Conservation (phyloP, 2,113 vertebrate genomes). For the Hydrolagus affinis region DNA sequence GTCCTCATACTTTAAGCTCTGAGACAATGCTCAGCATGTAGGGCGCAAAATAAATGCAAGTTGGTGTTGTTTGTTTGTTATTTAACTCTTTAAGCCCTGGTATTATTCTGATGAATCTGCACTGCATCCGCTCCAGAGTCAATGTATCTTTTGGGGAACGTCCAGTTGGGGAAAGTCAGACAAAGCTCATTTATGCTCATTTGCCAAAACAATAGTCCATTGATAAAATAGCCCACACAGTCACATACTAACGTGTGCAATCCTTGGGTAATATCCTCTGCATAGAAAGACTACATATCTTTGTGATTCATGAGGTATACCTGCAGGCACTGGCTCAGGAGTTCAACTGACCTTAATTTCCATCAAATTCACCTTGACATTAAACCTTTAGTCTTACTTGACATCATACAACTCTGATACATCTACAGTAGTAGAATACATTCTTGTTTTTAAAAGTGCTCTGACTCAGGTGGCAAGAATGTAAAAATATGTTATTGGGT, state of each 20-base stretch:
- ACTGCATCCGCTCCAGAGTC: too few species aligned
- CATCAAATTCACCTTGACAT: slow-evolving; percentile 35
- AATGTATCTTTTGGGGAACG: too few species aligned
- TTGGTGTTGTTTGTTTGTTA: too few species aligned
- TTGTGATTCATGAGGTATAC: slow-evolving; percentile 45
- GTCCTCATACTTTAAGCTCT: too few species aligned
- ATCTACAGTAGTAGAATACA: slow-evolving; percentile 1
- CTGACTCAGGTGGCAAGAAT: too few species aligned
- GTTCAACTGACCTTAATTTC: slow-evolving; percentile 43
- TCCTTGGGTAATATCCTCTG: slow-evolving; percentile 40
- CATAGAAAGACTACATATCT: slow-evolving; percentile 45
- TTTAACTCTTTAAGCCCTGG: too few species aligned
- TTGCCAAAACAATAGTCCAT: slow-evolving; percentile 39
- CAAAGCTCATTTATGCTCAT: background rate
- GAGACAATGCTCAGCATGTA: too few species aligned
- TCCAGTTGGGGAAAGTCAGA: too few species aligned
- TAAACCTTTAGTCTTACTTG: background rate
- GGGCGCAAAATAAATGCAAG: too few species aligned
- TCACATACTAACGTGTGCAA: slow-evolving; percentile 43
- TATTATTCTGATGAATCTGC: too few species aligned
- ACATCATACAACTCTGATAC: background rate
- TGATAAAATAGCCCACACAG: slow-evolving; percentile 24
- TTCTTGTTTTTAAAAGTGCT: background rate
- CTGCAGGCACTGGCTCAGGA: slow-evolving; percentile 40
- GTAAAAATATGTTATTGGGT: too few species aligned